Percentiles rank a stretch among this genome's conserved stretches.
These are phyloP conservation scores for Danio aesculapii DNA, from an alignment of 2,797 vertebrate genomes.

Conservation along the genomic window DNA sequence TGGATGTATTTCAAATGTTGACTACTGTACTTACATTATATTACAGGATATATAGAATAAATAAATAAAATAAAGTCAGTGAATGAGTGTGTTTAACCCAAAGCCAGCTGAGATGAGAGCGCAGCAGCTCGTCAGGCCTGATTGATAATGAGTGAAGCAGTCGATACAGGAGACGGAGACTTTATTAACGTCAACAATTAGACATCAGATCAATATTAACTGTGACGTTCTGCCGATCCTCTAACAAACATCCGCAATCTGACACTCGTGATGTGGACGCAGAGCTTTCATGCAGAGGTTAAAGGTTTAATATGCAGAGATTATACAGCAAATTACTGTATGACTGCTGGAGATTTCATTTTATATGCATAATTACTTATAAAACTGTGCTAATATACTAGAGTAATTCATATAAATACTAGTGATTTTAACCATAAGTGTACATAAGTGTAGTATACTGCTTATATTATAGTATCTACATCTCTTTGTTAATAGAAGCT, in stretches of 20 bases:
- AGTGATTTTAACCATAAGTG: too few relatives aligned
- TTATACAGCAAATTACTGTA: too few relatives aligned
- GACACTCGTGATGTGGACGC: not conserved
- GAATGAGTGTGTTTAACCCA: not conserved
- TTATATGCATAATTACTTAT: not conserved
- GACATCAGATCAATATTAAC: constrained; percentile 64
- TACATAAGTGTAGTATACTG: too few relatives aligned
- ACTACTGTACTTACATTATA: too few relatives aligned
- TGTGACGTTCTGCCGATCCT: constrained; percentile 53
- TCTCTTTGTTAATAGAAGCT: too few relatives aligned
- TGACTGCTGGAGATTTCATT: not conserved
- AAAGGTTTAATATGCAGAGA: too few relatives aligned
- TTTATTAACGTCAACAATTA: constrained; percentile 73
- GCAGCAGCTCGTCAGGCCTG: not conserved
- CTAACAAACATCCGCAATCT: constrained; percentile 37
- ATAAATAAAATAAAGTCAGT: not conserved
- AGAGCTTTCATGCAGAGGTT: too few relatives aligned
- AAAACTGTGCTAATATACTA: not conserved
- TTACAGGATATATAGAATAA: not conserved
- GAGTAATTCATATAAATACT: too few relatives aligned
- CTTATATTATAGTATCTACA: too few relatives aligned
- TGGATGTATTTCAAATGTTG: too few relatives aligned
- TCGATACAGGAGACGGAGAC: constrained; percentile 67
- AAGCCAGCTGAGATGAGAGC: not conserved
- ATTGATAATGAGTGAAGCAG: constrained; percentile 65